Percentiles rank a stretch among this genome's conserved stretches.
phyloP scores from a whole-genome alignment of 2,888 invertebrate species.

The Chaetogeoica ovagalla region DNA sequence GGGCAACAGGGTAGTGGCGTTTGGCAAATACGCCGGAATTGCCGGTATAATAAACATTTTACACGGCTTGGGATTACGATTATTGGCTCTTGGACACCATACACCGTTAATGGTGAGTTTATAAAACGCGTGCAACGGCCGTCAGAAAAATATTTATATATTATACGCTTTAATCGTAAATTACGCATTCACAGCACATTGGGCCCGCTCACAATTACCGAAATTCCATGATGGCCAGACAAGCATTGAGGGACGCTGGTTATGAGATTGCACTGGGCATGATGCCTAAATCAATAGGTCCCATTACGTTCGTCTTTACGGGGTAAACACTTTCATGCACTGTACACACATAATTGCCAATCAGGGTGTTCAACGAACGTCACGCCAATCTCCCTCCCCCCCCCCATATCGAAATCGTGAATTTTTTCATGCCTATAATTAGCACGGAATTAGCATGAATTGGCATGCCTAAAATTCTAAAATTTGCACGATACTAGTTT shows the following conservation, averaged over 20 bases:
- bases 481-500: too few species aligned
- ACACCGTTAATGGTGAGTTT: constrained; percentile 92
- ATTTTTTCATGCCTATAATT: too few species aligned
- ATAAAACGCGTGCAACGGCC: background rate
- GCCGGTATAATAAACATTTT: constrained; percentile 98
- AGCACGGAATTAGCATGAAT: too few species aligned
- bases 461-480: too few species aligned
- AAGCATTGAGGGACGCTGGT: constrained; percentile 97
- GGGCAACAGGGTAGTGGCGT: constrained; percentile 93
- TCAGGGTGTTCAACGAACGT: too few species aligned
- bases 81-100: constrained; percentile 95
- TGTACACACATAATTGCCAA: background rate
- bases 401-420: too few species aligned
- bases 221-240: constrained; percentile 95
- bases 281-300: constrained; percentile 98
- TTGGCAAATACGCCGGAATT: constrained; percentile 97
- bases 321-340: constrained; percentile 64
- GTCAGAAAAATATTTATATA: background rate
- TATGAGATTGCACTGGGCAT: constrained; percentile 93
- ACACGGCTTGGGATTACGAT: constrained; percentile 91
- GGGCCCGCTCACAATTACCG: constrained; percentile 98
- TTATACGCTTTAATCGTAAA: background rate
- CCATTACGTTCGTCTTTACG: constrained; percentile 95
- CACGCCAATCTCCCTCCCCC: too few species aligned
- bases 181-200: constrained; percentile 71